Evolutionary conservation across 2,113 vertebrate genomes (phyloP).

Genomic region (Percopsis transmontana): DNA sequence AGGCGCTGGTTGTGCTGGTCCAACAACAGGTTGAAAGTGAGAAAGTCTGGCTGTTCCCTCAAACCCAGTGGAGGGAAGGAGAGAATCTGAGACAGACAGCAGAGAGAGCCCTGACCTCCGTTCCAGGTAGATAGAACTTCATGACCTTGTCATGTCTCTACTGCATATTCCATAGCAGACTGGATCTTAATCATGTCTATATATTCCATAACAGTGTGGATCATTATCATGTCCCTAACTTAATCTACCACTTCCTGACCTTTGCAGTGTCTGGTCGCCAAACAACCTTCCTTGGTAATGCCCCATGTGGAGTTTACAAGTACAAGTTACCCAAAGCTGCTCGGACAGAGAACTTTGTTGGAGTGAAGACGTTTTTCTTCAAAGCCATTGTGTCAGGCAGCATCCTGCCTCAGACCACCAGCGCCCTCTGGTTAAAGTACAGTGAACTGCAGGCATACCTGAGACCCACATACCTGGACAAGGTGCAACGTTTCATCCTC

Average conservation of each 20-base stretch:
- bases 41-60: slow-evolving; percentile 90
- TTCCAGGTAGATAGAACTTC: slow-evolving; percentile 85
- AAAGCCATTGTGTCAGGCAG: slow-evolving; percentile 86
- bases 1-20: slow-evolving; percentile 85
- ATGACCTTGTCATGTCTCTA: too few relatives aligned
- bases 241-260: slow-evolving; percentile 1
- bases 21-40: slow-evolving; percentile 82
- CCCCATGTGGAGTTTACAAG: slow-evolving; percentile 93
- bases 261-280: slow-evolving; percentile 78
- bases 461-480: slow-evolving; percentile 84
- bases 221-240: background rate
- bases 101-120: slow-evolving; percentile 79
- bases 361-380: slow-evolving; percentile 96
- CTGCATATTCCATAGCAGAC: background rate
- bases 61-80: slow-evolving; percentile 86
- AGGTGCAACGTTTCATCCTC: slow-evolving; percentile 84
- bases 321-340: slow-evolving; percentile 87
- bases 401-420: slow-evolving; percentile 39
- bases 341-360: slow-evolving; percentile 77
- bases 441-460: slow-evolving; percentile 87
- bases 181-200: background rate
- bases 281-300: slow-evolving; percentile 89
- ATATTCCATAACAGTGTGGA: background rate
- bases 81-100: slow-evolving; percentile 89
- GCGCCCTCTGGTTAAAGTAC: slow-evolving; percentile 84